Conservation (phyloP, 2,113 vertebrate species). For the Corynorhinus townsendii region DNA sequence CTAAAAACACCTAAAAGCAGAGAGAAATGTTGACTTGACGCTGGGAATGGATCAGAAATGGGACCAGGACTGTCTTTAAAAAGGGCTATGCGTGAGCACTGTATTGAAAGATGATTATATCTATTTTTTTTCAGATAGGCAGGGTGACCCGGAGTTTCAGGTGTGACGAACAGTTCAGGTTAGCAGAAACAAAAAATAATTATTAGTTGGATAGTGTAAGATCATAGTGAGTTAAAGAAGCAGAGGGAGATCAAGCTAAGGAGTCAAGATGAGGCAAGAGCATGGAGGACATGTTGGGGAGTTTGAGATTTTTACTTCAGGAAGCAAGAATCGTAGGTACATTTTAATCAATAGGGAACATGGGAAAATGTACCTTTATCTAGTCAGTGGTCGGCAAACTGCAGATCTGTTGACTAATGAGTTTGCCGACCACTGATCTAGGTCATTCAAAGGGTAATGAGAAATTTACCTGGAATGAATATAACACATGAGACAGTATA, state of each 20-base stretch:
- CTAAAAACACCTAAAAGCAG: background rate
- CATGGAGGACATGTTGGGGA: background rate
- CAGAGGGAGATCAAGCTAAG: background rate
- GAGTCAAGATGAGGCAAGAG: background rate
- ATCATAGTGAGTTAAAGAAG: background rate
- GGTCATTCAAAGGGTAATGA: background rate
- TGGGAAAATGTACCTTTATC: background rate
- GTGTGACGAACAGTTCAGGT: accelerated
- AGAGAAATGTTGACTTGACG: background rate
- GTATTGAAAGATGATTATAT: background rate
- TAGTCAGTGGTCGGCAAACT: no score
- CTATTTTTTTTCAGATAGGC: background rate
- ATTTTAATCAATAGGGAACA: background rate
- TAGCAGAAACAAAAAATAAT: background rate
- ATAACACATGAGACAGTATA: background rate
- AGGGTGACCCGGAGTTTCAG: background rate
- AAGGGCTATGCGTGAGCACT: background rate
- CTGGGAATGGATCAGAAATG: background rate
- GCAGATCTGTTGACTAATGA: no score
- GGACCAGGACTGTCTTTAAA: background rate
- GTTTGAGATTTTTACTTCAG: background rate
- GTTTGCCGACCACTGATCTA: background rate
- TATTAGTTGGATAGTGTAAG: background rate
- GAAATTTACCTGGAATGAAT: background rate
- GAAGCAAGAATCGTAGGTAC: background rate